Evolutionary conservation across 2,888 invertebrate species (phyloP), one percentile per base, ranked within the genome.

Genomic region (Erebia aethiops): DNA sequence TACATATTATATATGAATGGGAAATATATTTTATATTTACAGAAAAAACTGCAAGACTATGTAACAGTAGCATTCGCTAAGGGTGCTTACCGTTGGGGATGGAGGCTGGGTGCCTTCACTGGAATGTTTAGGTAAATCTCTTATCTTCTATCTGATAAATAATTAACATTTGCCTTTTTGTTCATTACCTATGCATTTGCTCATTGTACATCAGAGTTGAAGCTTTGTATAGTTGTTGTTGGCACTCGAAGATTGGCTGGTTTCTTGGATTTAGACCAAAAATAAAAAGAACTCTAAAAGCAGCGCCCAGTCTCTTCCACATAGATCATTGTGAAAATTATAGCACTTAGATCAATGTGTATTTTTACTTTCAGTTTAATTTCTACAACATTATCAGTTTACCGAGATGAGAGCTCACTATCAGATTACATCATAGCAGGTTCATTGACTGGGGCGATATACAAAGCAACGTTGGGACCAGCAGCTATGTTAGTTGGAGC

Each of bases 81-180:
- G 87, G 97, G 97, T n/a, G 97, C 95, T 0, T 94, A 93, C 16
- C 94, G 91, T 77, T 96, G 96, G 95, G 96, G 95, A 4, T 95
- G 95, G 95, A 94, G 96, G 78, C 81, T 97, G 41, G 94, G 94
- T 8, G 81, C 95, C 0, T 97, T 97, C 79, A 94, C 95, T 56
- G 94, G 95, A 43, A 86, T 95, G 16, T 97, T 96, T 86, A 94
- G 95, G 97, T 97, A 81, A 9, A 26, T 21, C n/a, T 4, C 13
- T 26, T 26, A 1, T 13, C 21, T 13, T 3, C 11, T 10, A 21
- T 21, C 21, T 21, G 21, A 21, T 26, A 4, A 3, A 21, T 21
- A 21, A 21, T 21, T 21, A 21, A 21, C 21, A 21, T 21, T 21
- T 21, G 26, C 26, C 26, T 26, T 26, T 26, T 3, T 26, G 26